phyloP scores from a whole-genome alignment of 2,888 invertebrate species.

The Apodemia zela region DNA sequence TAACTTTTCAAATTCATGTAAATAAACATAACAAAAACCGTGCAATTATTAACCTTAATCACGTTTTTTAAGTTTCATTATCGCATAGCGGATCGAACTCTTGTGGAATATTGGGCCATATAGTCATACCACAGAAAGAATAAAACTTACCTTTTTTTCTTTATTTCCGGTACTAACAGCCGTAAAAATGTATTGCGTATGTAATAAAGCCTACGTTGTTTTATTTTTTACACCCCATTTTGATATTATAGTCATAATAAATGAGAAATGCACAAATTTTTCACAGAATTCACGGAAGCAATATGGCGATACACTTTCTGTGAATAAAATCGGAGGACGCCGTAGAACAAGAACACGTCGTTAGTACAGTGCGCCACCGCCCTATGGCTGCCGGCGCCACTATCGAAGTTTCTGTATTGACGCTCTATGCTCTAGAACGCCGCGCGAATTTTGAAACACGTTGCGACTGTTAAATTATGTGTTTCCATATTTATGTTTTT shows the following conservation, averaged over 20 bases:
- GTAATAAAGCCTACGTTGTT: slow-evolving; percentile 52
- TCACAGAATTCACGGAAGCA: slow-evolving; percentile 77
- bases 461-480: slow-evolving; percentile 7
- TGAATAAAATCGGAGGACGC: slow-evolving; percentile 80
- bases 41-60: slow-evolving; percentile 82
- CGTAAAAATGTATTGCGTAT: slow-evolving; percentile 53
- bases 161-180: slow-evolving; percentile 48
- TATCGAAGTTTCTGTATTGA: slow-evolving; percentile 66
- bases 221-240: slow-evolving; percentile 70
- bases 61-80: slow-evolving; percentile 82
- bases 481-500: background rate
- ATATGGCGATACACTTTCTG: slow-evolving; percentile 80
- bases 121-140: slow-evolving; percentile 77
- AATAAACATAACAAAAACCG: slow-evolving; percentile 81
- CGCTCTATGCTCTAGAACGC: slow-evolving; percentile 39
- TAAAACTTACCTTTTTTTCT: slow-evolving; percentile 75
- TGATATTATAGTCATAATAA: slow-evolving; percentile 75
- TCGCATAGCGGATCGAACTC: slow-evolving; percentile 82
- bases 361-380: slow-evolving; percentile 76
- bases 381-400: slow-evolving; percentile 47
- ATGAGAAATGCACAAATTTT: slow-evolving; percentile 74
- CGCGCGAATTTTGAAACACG: slow-evolving; percentile 35
- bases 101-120: slow-evolving; percentile 82
- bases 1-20: slow-evolving; percentile 80
- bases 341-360: slow-evolving; percentile 77